Conservation (phyloP, 2,113 vertebrate species). For the Amazona guildingii region DNA sequence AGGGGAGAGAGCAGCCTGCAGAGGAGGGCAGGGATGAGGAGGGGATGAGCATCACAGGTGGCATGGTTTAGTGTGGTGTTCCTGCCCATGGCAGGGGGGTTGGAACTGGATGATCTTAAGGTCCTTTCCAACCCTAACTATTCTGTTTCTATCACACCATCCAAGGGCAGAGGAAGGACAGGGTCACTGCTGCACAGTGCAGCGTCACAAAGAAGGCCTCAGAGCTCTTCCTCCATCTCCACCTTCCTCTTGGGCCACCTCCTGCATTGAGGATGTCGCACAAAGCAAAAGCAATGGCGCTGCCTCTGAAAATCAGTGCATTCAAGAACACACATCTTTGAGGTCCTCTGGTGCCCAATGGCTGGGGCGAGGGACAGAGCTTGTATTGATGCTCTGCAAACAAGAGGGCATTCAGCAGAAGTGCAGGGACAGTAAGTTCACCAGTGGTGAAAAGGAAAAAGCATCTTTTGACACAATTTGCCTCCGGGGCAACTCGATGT, state of each 20-base stretch:
- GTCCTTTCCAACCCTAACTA: no score
- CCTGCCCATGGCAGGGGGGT: no score
- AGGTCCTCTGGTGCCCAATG: neutral
- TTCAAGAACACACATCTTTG: neutral
- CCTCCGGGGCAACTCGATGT: neutral
- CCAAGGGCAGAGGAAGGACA: neutral
- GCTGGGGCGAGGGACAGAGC: slow-evolving; percentile 17
- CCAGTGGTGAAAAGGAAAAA: neutral
- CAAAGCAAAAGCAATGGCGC: neutral
- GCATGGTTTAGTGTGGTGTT: no score
- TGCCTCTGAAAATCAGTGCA: neutral
- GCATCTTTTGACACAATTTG: slow-evolving; percentile 6
- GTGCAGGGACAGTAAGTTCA: slow-evolving; percentile 12
- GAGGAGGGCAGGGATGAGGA: neutral
- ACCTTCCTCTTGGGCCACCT: neutral
- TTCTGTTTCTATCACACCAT: neutral
- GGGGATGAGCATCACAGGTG: neutral
- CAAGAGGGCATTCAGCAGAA: slow-evolving; percentile 11
- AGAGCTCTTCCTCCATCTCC: neutral
- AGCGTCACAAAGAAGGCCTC: neutral
- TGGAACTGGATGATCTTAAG: no score
- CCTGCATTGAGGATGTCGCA: neutral
- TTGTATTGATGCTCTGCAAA: neutral
- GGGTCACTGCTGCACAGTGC: neutral
- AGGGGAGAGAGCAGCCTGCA: neutral